Evolutionary conservation across 2,797 vertebrate species (phyloP), one percentile per base, ranked within the genome.

Genomic region (Steatocranus sp.): DNA sequence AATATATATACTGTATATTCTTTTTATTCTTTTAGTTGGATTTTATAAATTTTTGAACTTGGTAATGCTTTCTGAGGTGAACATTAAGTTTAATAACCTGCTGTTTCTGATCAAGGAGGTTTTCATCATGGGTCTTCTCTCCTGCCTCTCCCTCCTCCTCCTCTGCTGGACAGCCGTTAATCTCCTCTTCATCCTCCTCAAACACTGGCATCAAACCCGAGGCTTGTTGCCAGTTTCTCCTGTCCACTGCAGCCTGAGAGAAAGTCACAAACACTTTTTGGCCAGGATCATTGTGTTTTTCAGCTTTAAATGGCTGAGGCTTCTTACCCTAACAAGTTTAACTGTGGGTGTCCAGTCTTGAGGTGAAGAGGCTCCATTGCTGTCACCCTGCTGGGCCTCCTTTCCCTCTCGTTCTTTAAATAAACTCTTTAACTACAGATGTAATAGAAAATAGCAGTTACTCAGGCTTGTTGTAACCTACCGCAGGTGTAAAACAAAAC

Each of bases 371-470:
- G 79, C 54, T 63, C 81, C 92, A 75, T 87, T 83, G 50, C 87
- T 83, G 18, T 83, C 81, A 27, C 36, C 82, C 30, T 83, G 81
- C 82, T 58, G 83, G 46, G 46, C 66, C 80, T 91, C 87, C 34
- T 91, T 90, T 86, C 63, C 89, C 86, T 95, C 93, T 66, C 89
- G 93, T 85, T 96, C 95, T 58, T 91, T 96, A 90, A 97, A 97
- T 81, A 97, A 90, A 56, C 75, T 94, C 89, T 97, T 97, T 58
- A 97, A 93, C 96, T 97, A 75, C 17, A 58, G 78, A 84, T 20
- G 32, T 27, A 17, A 3, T 5, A 8, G 68, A 20, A 86, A 63
- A 51, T 23, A 73, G 17, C 4, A 36, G 2, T 6, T 56, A 7
- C 17, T 63, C 20, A 73, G 5, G 4, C 18, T 25, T 77, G 5